Conservation (phyloP, 2,797 vertebrate species). For the Sorex maritimensis region DNA sequence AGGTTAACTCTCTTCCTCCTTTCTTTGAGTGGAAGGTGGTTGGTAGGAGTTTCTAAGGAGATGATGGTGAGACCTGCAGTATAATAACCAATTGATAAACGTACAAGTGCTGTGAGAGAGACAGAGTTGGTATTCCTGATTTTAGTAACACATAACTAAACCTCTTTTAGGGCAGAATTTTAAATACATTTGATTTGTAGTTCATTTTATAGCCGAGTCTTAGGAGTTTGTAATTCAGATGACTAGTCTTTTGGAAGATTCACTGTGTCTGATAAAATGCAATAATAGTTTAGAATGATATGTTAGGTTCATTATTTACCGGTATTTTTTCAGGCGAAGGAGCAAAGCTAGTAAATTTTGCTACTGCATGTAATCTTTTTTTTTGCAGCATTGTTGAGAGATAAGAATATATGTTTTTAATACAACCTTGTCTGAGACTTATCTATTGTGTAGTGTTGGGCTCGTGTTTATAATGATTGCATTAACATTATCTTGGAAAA, state of each 20-base stretch:
- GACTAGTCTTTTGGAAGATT: background rate
- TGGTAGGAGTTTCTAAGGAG: background rate
- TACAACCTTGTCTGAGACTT: slow-evolving; percentile 42
- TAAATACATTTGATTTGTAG: background rate
- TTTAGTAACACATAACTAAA: background rate
- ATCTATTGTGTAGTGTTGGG: background rate
- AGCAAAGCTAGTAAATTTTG: slow-evolving; percentile 27
- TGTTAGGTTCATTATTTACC: background rate
- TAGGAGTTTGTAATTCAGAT: slow-evolving; percentile 47
- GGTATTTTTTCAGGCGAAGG: slow-evolving; percentile 45
- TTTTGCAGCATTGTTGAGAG: slow-evolving; percentile 46
- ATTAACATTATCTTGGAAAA: slow-evolving; percentile 42
- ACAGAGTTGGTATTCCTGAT: slow-evolving; percentile 3
- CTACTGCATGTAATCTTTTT: background rate
- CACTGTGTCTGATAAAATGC: slow-evolving; percentile 52
- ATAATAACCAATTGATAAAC: background rate
- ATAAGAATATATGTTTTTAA: slow-evolving; percentile 75
- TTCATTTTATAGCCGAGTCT: background rate
- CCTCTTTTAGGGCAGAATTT: background rate
- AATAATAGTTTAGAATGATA: slow-evolving; percentile 45
- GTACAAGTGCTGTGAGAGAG: background rate
- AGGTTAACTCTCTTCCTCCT: background rate
- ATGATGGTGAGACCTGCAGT: background rate
- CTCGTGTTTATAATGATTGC: background rate
- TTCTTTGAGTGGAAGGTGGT: background rate